phyloP scores from a whole-genome alignment of 2,888 invertebrate species.

The Phalera bucephala region DNA sequence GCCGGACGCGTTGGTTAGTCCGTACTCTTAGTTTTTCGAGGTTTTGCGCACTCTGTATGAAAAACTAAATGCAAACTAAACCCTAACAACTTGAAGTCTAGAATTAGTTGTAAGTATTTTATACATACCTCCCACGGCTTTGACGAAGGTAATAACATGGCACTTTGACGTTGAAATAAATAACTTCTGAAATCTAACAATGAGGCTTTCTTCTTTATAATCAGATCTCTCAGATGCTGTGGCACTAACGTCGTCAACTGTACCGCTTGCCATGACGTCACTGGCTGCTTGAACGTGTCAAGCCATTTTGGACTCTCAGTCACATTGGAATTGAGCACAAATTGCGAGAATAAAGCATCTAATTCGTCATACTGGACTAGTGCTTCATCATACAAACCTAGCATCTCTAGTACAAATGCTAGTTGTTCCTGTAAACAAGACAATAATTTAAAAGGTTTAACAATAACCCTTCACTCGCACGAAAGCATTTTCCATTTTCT shows the following conservation, averaged over 20 bases:
- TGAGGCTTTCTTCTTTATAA: constrained; percentile 83
- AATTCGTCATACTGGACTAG: constrained; percentile 98
- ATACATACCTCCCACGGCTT: constrained; percentile 91
- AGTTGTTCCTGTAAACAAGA: constrained; percentile 91
- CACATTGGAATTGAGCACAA: constrained; percentile 95
- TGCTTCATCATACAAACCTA: constrained; percentile 96
- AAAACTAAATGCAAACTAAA: no score
- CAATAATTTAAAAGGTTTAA: no score
- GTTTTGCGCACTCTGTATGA: no score
- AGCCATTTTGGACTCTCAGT: constrained; percentile 95
- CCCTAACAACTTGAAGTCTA: no score
- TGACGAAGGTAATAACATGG: constrained; percentile 88
- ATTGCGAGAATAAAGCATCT: constrained; percentile 98
- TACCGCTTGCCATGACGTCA: constrained; percentile 93
- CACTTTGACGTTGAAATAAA: constrained; percentile 95
- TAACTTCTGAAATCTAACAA: constrained; percentile 96
- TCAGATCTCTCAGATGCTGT: constrained; percentile 76
- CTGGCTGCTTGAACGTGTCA: constrained; percentile 89
- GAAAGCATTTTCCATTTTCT: no score
- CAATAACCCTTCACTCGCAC: no score
- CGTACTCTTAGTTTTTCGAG: no score
- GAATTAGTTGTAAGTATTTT: no score
- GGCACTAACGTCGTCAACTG: constrained; percentile 85
- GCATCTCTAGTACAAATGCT: constrained; percentile 96
- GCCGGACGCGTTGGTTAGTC: no score